Evolutionary conservation across 2,797 vertebrate genomes (phyloP).

Genomic region (Rhynchotus rufescens): DNA sequence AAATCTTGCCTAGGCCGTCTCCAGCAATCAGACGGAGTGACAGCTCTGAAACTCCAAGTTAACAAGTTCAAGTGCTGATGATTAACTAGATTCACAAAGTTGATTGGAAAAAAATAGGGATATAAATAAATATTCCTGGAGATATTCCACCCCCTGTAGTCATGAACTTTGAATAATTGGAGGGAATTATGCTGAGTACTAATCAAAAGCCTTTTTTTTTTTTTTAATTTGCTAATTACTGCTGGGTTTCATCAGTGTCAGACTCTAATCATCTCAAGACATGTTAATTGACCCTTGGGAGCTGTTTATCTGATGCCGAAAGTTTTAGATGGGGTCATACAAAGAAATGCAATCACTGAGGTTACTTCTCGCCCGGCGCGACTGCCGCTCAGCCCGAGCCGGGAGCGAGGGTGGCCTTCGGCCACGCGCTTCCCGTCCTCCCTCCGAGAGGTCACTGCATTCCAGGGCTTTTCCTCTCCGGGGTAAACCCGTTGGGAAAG

Average conservation of each 20-base stretch:
- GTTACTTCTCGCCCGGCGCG: constrained; percentile 21
- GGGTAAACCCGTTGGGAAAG: background rate
- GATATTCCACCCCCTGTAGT: constrained; percentile 85
- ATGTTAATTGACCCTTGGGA: constrained; percentile 87
- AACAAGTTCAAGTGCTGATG: constrained; percentile 77
- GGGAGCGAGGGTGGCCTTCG: constrained; percentile 22
- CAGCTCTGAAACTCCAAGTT: constrained; percentile 67
- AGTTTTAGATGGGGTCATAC: constrained; percentile 72
- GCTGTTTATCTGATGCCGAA: constrained; percentile 75
- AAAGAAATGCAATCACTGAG: constrained; percentile 60
- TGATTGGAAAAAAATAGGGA: constrained; percentile 81
- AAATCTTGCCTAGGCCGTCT: constrained; percentile 43
- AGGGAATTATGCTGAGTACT: constrained; percentile 87
- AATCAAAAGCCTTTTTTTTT: constrained; percentile 82
- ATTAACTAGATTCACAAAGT: constrained; percentile 82
- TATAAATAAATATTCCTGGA: constrained; percentile 88
- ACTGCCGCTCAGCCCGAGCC: background rate
- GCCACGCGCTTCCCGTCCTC: background rate
- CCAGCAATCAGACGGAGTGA: constrained; percentile 72
- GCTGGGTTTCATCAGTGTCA: constrained; percentile 87
- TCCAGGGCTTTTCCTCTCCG: background rate
- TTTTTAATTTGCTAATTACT: constrained; percentile 86
- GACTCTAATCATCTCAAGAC: constrained; percentile 87
- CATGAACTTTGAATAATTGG: constrained; percentile 90
- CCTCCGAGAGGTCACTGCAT: background rate